Conservation (phyloP, 2,888 invertebrate species). For the Atherix ibis region DNA sequence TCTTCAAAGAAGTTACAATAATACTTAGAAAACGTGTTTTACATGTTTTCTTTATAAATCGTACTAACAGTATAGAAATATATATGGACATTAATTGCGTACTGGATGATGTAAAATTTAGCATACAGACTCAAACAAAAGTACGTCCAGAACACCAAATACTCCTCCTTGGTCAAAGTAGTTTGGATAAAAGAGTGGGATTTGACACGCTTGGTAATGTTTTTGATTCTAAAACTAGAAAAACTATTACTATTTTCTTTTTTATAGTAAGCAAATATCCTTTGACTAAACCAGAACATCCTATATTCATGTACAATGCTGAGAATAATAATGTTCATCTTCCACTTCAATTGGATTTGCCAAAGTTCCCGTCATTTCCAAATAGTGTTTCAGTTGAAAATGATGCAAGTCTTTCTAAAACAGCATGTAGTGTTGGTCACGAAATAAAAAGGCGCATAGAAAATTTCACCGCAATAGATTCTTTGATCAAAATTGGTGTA, state of each 20-base stretch:
- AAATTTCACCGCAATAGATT: conserved; percentile 41
- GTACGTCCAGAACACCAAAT: conserved; percentile 71
- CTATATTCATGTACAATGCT: conserved; percentile 64
- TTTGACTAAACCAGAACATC: conserved; percentile 46
- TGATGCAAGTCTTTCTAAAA: conserved; percentile 80
- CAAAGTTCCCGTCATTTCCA: conserved; percentile 80
- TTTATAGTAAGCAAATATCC: conserved; percentile 47
- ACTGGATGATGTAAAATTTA: conserved; percentile 58
- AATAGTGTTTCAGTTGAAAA: conserved; percentile 75
- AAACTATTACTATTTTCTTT: no score
- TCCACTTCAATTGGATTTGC: conserved; percentile 49
- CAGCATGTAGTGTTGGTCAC: conserved; percentile 75
- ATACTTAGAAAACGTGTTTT: conserved; percentile 55
- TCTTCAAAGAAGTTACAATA: conserved; percentile 74
- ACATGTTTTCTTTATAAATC: conserved; percentile 76
- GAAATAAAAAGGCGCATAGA: conserved; percentile 62
- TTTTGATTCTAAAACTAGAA: no score
- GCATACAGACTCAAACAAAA: conserved; percentile 74
- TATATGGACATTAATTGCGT: conserved; percentile 60
- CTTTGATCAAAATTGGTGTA: conserved; percentile 55
- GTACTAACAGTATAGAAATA: conserved; percentile 56
- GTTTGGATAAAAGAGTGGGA: conserved; percentile 46
- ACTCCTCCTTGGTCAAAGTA: conserved; percentile 53
- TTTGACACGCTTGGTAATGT: conserved; percentile 39
- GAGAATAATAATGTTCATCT: conserved; percentile 68